A percentile compares a stretch with the other conserved stretches of the same genome.
Conservation (phyloP, 2,888 invertebrate species). For the Oscheius sp. region DNA sequence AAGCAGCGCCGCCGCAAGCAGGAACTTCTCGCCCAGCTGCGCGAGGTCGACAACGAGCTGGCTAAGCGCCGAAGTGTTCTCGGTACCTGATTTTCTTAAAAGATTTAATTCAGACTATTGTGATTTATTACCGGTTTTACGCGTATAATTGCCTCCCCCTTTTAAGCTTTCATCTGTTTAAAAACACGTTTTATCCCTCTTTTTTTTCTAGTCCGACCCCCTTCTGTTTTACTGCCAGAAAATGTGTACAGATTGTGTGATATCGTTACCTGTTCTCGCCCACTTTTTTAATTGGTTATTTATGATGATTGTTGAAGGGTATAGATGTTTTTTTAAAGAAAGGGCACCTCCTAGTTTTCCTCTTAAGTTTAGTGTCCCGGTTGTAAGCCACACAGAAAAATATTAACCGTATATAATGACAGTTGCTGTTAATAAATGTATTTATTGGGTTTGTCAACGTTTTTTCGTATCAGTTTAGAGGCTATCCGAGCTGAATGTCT, state of each 20-base stretch:
- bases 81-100: not conserved
- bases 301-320: too few relatives aligned
- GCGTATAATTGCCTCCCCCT: not conserved
- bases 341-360: too few relatives aligned
- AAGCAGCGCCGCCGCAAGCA: not conserved
- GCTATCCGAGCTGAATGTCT: not conserved
- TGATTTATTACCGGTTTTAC: slow-evolving; percentile 14
- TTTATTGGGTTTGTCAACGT: slow-evolving; percentile 4
- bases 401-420: too few relatives aligned
- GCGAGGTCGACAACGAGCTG: slow-evolving; percentile 30
- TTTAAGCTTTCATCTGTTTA: not conserved
- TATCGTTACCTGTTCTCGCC: too few relatives aligned
- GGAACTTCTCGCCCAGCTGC: slow-evolving; percentile 22
- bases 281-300: too few relatives aligned
- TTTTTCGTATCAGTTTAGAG: not conserved
- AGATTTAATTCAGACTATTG: not conserved
- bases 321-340: too few relatives aligned
- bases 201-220: not conserved
- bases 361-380: too few relatives aligned
- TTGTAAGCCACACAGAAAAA: too few relatives aligned
- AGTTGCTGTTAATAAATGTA: slow-evolving; percentile 1
- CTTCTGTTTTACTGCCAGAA: not conserved
- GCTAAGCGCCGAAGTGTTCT: slow-evolving; percentile 12
- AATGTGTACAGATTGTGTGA: too few relatives aligned
- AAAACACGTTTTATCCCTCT: not conserved